Evolutionary conservation across 2,888 invertebrate species (phyloP), one percentile per base, ranked within the genome.

Genomic region (Parthenolecanium corni): DNA sequence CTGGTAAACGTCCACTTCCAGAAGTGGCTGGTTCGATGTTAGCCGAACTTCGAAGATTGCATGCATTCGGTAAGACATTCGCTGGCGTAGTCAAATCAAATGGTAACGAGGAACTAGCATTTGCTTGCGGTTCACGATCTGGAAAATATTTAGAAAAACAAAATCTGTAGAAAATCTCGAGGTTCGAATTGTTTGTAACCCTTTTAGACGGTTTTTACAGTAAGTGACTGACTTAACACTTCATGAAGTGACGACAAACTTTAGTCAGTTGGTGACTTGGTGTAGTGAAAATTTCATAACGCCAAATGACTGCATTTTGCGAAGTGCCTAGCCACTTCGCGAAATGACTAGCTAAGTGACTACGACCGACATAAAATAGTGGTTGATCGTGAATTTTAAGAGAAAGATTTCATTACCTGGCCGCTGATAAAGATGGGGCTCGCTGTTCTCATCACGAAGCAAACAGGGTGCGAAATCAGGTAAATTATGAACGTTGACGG

Each of bases 1-100:
- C 85, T 2, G 85, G 85, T 66, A 85, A 73, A 67, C 53, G 67
- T 16, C 42, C 24, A 49, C 61, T 38, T 14, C 44, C 52, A 18
- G 52, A 14, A 16, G 20, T 16, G 5, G 21, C 44, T 3, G 20
- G 31, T 25, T 57, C 57, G 6, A 16, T 52, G 18, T 44, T 46
- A 5, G 36, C 25, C 18, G 49, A 49, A 51, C 51, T 49, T 24
- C 51, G 21, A 20, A 24, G 23, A 38, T 52, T 52, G 52, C 38
- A 24, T 14, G 44, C 11, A 38, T 4, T 12, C 9, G 51, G 4
- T 16, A 23, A 16, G 12, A 47, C 36, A 51, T 40, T 14, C 36
- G 49, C 44, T 38, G 25, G 40, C 4, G 44, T 52, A 18, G 62
- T 62, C 24, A 62, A 40, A 42, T 62, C 62, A 40, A 62, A 62